Base-by-base conservation (phyloP, 2,113 vertebrate genomes). In the Sinosuthora webbiana region DNA sequence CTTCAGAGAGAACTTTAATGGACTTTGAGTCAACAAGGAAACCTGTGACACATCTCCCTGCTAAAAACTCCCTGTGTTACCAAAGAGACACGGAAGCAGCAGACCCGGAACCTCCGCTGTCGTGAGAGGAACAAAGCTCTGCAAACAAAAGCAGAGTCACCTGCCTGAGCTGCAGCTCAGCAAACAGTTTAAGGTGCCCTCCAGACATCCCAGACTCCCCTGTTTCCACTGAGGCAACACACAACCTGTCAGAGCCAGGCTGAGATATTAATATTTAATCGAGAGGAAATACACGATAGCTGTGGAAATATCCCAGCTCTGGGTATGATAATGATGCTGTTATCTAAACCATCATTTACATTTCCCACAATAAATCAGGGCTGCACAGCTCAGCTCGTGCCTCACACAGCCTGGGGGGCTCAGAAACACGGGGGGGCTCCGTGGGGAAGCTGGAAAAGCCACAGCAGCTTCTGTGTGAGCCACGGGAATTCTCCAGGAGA, bases 41-140 rank as follows among this genome's bases (percentile, higher is more conserved):
- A 67, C 20, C 24, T 11, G 35, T 7, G 55, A 28, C 49, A 4
- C 39, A 35, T 7, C 33, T 63, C 64, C 68, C 41, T 7, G 5
- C 8, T 2, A 11, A 45, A 42, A n/a, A 59, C 5, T 50, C 19
- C 53, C 69, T 19, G 33, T 2, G 2, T 13, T 10, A 31, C 30
- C 59, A 25, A 3, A 75, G 44, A 37, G 77, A 55, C 49, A 44
- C 65, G 63, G 83, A 14, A 18, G 4, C 10, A 16, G 76, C 55
- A 78, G 45, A 7, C 11, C 11, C 0, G 0, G 12, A 31, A 31
- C 55, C 60, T 77, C 25, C 0, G 1, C 1, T 21, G 35, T 0
- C 0, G 0, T 11, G 52, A 37, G 80, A 80, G 64, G 62, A 80
- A 37, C 25, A 52, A 81, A 67, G 30, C 15, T 27, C 56, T 23